Conservation (phyloP, 2,888 invertebrate species). For the Dryobotodes eremita region DNA sequence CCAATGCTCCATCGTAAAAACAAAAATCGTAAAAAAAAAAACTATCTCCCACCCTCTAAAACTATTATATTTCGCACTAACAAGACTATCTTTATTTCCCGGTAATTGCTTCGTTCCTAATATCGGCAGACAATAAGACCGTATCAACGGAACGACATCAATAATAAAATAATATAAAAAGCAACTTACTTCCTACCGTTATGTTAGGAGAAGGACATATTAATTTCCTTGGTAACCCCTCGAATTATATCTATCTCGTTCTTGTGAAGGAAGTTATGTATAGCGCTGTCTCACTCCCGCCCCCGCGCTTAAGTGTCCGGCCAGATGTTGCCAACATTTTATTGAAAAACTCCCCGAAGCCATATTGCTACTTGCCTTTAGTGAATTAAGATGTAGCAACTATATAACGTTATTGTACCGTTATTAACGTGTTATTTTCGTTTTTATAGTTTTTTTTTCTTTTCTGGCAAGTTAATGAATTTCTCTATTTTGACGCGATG, state of each 20-base stretch:
- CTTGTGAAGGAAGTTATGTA: conserved; percentile 64
- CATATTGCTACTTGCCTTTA: conserved; percentile 86
- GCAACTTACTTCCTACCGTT: conserved; percentile 78
- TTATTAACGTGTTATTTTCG: conserved; percentile 67
- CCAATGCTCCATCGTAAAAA: neutral
- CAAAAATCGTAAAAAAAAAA: neutral
- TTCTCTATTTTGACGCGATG: conserved; percentile 25
- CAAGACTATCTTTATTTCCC: conserved; percentile 61
- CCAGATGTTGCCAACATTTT: conserved; percentile 88
- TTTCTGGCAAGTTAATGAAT: conserved; percentile 60
- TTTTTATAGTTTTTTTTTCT: conserved; percentile 62
- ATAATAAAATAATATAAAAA: conserved; percentile 88
- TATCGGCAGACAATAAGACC: conserved; percentile 58
- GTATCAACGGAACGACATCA: conserved; percentile 75
- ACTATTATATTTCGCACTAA: conserved; percentile 33
- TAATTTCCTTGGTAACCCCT: conserved; percentile 84
- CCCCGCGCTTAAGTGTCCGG: conserved; percentile 87
- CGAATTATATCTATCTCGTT: conserved; percentile 75
- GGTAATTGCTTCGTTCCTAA: conserved; percentile 62
- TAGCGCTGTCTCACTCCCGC: conserved; percentile 78
- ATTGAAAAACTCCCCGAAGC: conserved; percentile 88
- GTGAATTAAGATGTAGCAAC: conserved; percentile 89
- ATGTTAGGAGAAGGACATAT: conserved; percentile 89
- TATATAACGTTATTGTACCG: conserved; percentile 65
- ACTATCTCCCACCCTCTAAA: conserved; percentile 18